These are phyloP conservation scores for Monopis laevigella DNA, from an alignment of 2,888 invertebrate species.

Conservation along the genomic window DNA sequence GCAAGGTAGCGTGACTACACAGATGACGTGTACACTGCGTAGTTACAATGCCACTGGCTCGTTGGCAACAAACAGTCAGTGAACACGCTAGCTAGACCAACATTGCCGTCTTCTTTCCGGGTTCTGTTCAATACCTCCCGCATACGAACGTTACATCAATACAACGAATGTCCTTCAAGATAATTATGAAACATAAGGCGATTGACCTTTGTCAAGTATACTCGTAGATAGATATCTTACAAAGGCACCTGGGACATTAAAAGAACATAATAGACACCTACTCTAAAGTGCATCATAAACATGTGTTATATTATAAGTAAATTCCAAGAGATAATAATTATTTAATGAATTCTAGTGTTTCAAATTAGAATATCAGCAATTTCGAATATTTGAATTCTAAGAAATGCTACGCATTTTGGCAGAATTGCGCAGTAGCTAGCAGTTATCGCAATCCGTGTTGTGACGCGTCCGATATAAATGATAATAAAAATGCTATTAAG, in stretches of 20 bases:
- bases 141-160: conserved; percentile 5
- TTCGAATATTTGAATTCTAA: too few relatives aligned
- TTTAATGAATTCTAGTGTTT: too few relatives aligned
- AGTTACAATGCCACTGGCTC: conserved; percentile 8
- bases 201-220: too few relatives aligned
- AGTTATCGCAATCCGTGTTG: conserved; percentile 43
- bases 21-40: conserved; percentile 2
- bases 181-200: too few relatives aligned
- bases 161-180: background rate
- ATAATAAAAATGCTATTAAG: conserved; percentile 40
- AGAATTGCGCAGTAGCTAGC: conserved; percentile 48
- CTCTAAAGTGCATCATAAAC: too few relatives aligned
- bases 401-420: conserved; percentile 34
- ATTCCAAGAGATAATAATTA: too few relatives aligned
- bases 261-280: too few relatives aligned
- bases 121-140: background rate
- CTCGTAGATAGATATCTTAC: too few relatives aligned
- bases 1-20: conserved; percentile 7
- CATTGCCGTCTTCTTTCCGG: conserved; percentile 7
- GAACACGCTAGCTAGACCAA: conserved; percentile 8
- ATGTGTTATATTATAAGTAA: too few relatives aligned
- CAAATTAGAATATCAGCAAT: too few relatives aligned
- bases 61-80: conserved; percentile 9
- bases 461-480: conserved; percentile 45
- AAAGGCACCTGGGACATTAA: too few relatives aligned